phyloP scores from a whole-genome alignment of 2,113 vertebrate species.

The Furnarius figulus region DNA sequence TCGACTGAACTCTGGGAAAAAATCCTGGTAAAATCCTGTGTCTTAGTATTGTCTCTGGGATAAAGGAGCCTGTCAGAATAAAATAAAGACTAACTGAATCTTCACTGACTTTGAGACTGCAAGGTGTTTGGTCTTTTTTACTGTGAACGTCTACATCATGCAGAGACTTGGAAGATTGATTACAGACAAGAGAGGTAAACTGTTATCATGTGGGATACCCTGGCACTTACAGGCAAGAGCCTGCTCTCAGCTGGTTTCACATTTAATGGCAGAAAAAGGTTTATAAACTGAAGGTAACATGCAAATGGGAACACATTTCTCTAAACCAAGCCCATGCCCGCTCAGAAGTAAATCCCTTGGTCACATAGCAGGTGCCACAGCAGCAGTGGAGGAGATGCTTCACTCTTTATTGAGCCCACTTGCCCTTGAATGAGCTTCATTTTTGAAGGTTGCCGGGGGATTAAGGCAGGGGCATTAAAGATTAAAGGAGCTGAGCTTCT shows the following conservation, averaged over 20 bases:
- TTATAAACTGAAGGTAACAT: background rate
- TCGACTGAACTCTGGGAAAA: background rate
- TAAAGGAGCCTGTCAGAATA: conserved; percentile 22
- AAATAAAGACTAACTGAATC: conserved; percentile 47
- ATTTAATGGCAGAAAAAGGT: background rate
- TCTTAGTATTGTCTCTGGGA: conserved; percentile 18
- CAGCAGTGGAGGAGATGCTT: background rate
- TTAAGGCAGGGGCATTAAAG: background rate
- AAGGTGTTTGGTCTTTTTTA: conserved; percentile 6
- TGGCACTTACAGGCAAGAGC: background rate
- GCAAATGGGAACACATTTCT: background rate
- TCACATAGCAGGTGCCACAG: background rate
- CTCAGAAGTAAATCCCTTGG: background rate
- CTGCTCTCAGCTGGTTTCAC: background rate
- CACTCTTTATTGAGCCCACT: background rate
- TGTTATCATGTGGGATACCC: background rate
- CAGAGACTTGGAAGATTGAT: conserved; percentile 13
- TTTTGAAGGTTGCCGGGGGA: background rate
- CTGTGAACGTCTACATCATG: background rate
- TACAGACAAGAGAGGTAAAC: background rate
- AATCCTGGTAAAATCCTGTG: background rate
- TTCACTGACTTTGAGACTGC: conserved; percentile 26
- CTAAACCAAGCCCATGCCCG: rapidly evolving
- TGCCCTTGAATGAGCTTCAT: background rate
- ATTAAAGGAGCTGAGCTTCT: background rate